These are phyloP conservation scores for Coendou prehensilis DNA, from an alignment of 2,797 vertebrate genomes.

Conservation along the genomic window DNA sequence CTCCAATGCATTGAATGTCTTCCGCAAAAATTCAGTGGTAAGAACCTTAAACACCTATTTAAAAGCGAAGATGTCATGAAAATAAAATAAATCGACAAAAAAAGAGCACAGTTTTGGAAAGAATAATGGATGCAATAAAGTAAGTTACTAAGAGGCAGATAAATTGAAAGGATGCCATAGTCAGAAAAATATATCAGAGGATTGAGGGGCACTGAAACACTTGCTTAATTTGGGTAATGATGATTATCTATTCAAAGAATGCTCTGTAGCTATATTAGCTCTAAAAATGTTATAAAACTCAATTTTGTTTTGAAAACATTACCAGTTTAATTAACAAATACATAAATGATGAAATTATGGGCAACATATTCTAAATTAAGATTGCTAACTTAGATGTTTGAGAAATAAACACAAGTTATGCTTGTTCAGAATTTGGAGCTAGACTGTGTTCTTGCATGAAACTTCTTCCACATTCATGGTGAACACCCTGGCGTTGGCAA, in stretches of 20 bases:
- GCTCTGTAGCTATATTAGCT: constrained; percentile 35
- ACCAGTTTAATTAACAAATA: constrained; percentile 70
- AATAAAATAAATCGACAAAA: constrained; percentile 27
- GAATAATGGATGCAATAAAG: constrained; percentile 40
- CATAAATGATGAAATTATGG: constrained; percentile 71
- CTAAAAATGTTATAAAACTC: constrained; percentile 57
- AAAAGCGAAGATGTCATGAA: background rate
- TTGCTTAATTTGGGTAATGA: constrained; percentile 71
- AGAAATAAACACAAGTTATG: constrained; percentile 72
- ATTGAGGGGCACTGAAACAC: constrained; percentile 1
- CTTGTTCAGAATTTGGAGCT: constrained; percentile 64
- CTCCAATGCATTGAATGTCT: background rate
- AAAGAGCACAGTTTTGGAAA: constrained; percentile 45
- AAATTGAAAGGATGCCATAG: background rate
- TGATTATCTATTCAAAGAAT: constrained; percentile 72
- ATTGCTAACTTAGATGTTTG: constrained; percentile 63
- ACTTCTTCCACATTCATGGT: background rate
- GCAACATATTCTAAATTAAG: constrained; percentile 74
- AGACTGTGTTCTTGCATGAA: constrained; percentile 27
- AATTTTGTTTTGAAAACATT: constrained; percentile 71
- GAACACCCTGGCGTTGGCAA: constrained; percentile 12
- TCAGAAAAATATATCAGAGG: constrained; percentile 50
- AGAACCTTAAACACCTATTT: constrained; percentile 52
- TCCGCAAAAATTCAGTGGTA: constrained; percentile 23
- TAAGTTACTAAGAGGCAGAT: background rate